phyloP scores from a whole-genome alignment of 1,140 invertebrate genomes.

The Brachionus rotundiformis region DNA sequence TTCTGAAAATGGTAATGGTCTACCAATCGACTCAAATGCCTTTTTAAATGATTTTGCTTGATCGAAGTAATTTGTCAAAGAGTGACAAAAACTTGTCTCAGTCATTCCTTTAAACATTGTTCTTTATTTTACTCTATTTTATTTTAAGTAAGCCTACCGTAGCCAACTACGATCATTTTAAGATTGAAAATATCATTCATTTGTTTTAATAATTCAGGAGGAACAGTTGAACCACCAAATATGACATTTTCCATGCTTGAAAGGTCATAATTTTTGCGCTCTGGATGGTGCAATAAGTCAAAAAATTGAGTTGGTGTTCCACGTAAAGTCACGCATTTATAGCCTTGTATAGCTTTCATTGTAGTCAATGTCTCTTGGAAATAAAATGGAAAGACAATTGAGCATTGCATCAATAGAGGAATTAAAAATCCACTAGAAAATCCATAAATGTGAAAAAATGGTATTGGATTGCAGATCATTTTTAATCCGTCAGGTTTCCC shows the following conservation, averaged over 20 bases:
- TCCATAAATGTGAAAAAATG: slow-evolving; percentile 89
- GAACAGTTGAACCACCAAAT: slow-evolving; percentile 11
- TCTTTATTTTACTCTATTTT: not conserved
- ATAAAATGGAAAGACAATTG: slow-evolving; percentile 46
- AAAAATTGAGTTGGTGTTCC: slow-evolving; percentile 97
- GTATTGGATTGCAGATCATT: slow-evolving; percentile 76
- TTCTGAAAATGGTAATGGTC: slow-evolving; percentile 56
- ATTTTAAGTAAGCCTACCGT: slow-evolving; percentile 7
- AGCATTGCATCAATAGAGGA: slow-evolving; percentile 66
- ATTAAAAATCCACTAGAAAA: slow-evolving; percentile 72
- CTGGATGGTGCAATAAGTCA: slow-evolving; percentile 71
- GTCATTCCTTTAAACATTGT: slow-evolving; percentile 5
- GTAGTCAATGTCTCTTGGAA: not conserved
- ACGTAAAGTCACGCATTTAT: slow-evolving; percentile 76
- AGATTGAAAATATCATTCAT: slow-evolving; percentile 3
- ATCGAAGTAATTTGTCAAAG: slow-evolving; percentile 7
- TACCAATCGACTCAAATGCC: slow-evolving; percentile 36
- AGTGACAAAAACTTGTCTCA: slow-evolving; percentile 31
- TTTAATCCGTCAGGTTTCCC: slow-evolving; percentile 66
- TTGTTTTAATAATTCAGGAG: not conserved
- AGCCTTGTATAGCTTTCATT: slow-evolving; percentile 53
- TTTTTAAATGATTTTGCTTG: slow-evolving; percentile 2
- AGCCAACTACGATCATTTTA: slow-evolving; percentile 16
- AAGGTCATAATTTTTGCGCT: slow-evolving; percentile 61
- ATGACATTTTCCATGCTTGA: slow-evolving; percentile 58